Base-by-base conservation (phyloP, 2,888 invertebrate genomes). In the Drosophila kambysellisi region DNA sequence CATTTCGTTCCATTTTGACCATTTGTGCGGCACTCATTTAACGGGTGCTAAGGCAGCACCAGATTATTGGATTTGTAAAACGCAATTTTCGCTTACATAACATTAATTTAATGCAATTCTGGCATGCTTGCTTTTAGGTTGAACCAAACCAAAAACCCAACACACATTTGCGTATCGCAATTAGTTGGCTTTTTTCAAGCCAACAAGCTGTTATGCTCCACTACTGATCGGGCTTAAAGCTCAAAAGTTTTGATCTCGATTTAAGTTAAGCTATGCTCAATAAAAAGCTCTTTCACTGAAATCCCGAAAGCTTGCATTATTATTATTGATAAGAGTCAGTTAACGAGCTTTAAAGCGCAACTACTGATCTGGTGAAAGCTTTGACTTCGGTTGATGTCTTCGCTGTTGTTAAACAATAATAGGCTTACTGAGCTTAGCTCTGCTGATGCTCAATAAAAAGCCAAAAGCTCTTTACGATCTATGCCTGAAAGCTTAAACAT, bases 71-170 rank as follows among this genome's bases (percentile, higher is more conserved):
- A 87, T 84, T 84, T 84, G 82, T 72, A 70, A 87, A 87, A 84
- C 76, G 85, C 79, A 76, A 82, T 84, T 84, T 83, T 78, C 84
- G 84, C 79, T 82, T 82, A 72, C 68, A 71, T 70, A 84, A 81
- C 84, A 84, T 87, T 82, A 87, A 87, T 79, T 87, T 87, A 87
- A 87, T 87, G 85, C 81, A 82, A 78, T 81, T 78, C 67, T 69
- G 61, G 50, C 51, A 52, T 57, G 30, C 39, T 46, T 29, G 46
- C 51, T 54, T 80, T 80, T 67, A 65, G 79, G 79, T 63, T 78
- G 78, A 72, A 43, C 78, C 78, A 39, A 33, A 37, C 25, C 25
- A 25, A 37, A 52, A 53, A 39, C 35, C 6, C 3, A 37, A 12
- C 9, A 15, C 11, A 29, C 0, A 46, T 46, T 46, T 46, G 20